Conservation (phyloP, 2,113 vertebrate genomes). For the Nothobranchius kuhntae region DNA sequence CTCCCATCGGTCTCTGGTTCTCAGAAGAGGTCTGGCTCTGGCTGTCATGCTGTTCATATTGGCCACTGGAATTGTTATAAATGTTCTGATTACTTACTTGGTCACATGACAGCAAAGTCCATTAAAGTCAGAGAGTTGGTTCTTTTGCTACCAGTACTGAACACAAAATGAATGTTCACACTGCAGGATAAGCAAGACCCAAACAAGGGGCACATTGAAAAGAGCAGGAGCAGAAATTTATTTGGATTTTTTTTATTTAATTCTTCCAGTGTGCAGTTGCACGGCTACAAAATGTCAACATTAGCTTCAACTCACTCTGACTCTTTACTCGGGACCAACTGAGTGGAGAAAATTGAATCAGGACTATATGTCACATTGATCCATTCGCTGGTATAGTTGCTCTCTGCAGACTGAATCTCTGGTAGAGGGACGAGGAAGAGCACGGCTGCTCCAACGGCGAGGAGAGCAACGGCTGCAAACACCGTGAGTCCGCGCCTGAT, state of each 20-base stretch:
- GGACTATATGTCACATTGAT: constrained; percentile 52
- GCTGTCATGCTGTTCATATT: constrained; percentile 69
- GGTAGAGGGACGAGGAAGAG: constrained; percentile 67
- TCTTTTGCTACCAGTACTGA: background rate
- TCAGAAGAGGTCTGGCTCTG: constrained; percentile 60
- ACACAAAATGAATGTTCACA: constrained; percentile 2
- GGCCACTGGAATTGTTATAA: constrained; percentile 59
- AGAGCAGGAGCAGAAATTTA: background rate
- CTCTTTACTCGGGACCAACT: constrained; percentile 16
- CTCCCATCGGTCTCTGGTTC: constrained; percentile 43
- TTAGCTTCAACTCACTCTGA: constrained; percentile 8
- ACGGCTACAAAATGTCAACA: background rate
- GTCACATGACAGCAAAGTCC: constrained; percentile 34
- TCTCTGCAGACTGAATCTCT: constrained; percentile 5
- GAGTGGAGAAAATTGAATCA: constrained; percentile 17
- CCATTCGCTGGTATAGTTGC: constrained; percentile 57
- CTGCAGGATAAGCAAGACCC: background rate
- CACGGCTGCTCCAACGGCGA: constrained; percentile 59
- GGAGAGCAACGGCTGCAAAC: constrained; percentile 55
- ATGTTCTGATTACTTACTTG: constrained; percentile 45
- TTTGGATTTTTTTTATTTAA: background rate
- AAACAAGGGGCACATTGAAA: background rate
- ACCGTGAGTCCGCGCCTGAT: constrained; percentile 69
- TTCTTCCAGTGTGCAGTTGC: background rate
- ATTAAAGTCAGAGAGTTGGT: background rate